Percentiles rank a stretch among this genome's conserved stretches.
phyloP scores from a whole-genome alignment of 2,888 invertebrate genomes.

The Hypercompe scribonia region DNA sequence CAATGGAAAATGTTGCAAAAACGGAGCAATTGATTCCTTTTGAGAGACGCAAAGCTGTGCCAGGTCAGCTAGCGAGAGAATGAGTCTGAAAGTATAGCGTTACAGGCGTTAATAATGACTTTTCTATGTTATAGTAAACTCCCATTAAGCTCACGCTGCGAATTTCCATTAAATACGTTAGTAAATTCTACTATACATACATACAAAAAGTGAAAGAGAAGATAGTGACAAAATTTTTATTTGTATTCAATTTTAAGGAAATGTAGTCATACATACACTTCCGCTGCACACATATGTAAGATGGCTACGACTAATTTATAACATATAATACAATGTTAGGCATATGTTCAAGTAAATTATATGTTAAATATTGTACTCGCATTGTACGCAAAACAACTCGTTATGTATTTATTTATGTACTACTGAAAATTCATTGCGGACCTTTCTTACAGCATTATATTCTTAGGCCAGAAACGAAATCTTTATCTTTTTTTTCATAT shows the following conservation, averaged over 20 bases:
- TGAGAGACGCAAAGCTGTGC: no score
- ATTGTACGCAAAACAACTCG: not conserved
- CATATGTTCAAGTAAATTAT: not conserved
- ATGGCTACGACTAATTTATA: not conserved
- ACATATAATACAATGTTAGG: not conserved
- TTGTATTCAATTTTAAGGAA: no score
- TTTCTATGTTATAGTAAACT: not conserved
- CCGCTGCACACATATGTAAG: not conserved
- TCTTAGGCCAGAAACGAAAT: no score
- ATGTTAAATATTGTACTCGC: not conserved
- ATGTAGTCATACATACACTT: not conserved
- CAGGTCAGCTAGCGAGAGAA: no score
- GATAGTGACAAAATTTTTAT: no score
- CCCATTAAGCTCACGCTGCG: not conserved
- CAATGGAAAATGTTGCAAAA: no score
- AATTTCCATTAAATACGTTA: slow-evolving; percentile 6
- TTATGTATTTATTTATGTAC: not conserved
- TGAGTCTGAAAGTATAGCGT: not conserved
- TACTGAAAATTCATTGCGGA: not conserved
- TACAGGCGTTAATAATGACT: not conserved
- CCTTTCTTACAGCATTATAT: not conserved
- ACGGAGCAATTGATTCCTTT: no score
- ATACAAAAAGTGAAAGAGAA: not conserved
- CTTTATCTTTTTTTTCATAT: no score
- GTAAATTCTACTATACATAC: not conserved